These are phyloP conservation scores for Nephila pilipes DNA, from an alignment of 1,140 invertebrate species.

Conservation along the genomic window DNA sequence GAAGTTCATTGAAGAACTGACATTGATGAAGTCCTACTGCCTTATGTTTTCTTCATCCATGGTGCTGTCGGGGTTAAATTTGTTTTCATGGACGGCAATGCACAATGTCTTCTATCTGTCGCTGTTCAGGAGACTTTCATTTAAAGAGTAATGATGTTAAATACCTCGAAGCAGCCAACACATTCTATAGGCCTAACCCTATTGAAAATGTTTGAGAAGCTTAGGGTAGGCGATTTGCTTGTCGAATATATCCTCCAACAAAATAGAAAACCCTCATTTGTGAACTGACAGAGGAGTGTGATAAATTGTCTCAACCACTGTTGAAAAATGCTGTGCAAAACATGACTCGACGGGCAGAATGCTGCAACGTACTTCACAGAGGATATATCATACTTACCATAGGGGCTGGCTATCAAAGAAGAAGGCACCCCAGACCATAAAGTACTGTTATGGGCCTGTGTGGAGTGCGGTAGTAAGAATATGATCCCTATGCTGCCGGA, in stretches of 20 bases:
- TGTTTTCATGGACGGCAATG: conserved; percentile 48
- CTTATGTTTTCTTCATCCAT: not conserved
- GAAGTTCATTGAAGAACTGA: not conserved
- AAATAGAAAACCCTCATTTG: not conserved
- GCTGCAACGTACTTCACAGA: not conserved
- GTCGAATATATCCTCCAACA: not conserved
- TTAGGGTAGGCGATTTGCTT: not conserved
- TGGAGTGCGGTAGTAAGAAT: no score
- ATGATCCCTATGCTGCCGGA: no score
- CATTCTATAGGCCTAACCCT: not conserved
- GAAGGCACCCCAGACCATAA: no score
- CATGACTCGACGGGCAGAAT: not conserved
- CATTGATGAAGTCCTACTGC: conserved; percentile 29
- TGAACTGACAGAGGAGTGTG: not conserved
- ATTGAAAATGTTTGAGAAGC: not conserved
- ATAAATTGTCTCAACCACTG: conserved; percentile 1
- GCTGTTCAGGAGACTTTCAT: not conserved
- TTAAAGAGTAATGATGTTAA: no score
- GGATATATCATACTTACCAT: no score
- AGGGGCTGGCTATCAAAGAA: no score
- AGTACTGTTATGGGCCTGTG: no score
- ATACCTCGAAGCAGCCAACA: not conserved
- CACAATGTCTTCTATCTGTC: not conserved
- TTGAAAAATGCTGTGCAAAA: not conserved
- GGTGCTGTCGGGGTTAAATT: conserved; percentile 27